phyloP scores from a whole-genome alignment of 1,140 invertebrate species.

The Centruroides sculpturatus region DNA sequence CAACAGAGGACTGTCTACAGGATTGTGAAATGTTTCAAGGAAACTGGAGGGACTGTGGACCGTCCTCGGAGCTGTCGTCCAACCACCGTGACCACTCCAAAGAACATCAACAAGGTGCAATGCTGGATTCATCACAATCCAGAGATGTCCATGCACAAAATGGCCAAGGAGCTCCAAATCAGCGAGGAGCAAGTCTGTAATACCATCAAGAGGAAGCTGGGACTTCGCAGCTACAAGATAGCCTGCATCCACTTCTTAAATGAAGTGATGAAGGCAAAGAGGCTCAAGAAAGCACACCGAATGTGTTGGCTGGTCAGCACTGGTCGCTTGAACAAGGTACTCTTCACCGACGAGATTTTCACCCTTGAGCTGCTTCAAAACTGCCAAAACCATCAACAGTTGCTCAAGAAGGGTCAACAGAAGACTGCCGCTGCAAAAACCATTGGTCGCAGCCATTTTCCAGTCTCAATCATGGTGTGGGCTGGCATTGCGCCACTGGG shows the following conservation, averaged over 20 bases:
- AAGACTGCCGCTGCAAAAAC: neutral
- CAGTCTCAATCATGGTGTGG: neutral
- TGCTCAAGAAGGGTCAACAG: neutral
- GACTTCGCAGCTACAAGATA: neutral
- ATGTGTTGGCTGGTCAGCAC: neutral
- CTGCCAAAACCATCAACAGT: neutral
- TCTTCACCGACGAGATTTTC: neutral
- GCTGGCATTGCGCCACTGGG: neutral
- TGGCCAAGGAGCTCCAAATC: neutral
- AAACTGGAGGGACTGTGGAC: neutral
- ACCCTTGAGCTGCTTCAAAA: neutral
- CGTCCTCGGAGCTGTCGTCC: neutral
- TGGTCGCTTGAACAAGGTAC: neutral
- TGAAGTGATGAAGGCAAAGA: neutral
- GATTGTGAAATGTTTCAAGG: neutral
- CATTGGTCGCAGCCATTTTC: neutral
- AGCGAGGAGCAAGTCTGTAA: neutral
- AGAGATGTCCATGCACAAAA: neutral
- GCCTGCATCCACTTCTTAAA: neutral
- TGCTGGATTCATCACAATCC: neutral
- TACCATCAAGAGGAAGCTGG: neutral
- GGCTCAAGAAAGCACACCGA: neutral
- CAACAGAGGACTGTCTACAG: neutral
- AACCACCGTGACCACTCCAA: neutral
- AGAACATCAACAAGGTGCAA: neutral